phyloP scores from a whole-genome alignment of 2,888 invertebrate species.

The Dorcus hopei region DNA sequence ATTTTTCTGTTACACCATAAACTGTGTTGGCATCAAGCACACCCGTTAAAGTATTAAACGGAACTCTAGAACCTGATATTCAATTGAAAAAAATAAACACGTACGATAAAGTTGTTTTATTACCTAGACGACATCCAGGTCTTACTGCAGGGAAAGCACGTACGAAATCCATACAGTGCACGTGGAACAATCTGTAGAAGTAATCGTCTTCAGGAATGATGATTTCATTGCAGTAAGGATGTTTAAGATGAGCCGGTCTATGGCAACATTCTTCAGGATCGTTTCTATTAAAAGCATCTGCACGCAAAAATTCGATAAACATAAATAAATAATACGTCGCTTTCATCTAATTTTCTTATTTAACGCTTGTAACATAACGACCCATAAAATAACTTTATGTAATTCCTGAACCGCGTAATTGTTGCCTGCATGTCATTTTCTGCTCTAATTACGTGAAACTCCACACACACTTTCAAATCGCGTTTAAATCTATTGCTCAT shows the following conservation, averaged over 20 bases:
- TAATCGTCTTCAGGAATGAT: conserved; percentile 85
- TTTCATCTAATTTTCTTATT: background rate
- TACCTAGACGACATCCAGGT: conserved; percentile 82
- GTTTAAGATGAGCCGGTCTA: conserved; percentile 75
- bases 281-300: conserved; percentile 81
- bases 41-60: conserved; percentile 83
- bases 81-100: background rate
- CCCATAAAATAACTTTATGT: background rate
- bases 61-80: conserved; percentile 70
- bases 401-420: too few species aligned
- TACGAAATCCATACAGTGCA: conserved; percentile 87
- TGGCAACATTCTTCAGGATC: conserved; percentile 90
- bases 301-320: background rate
- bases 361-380: background rate
- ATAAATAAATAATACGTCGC: background rate
- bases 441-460: too few species aligned
- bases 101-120: background rate
- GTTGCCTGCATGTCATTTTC: too few species aligned
- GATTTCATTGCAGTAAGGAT: conserved; percentile 90
- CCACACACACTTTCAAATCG: too few species aligned
- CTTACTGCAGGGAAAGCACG: conserved; percentile 83
- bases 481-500: too few species aligned
- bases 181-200: conserved; percentile 80
- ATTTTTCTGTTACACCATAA: conserved; percentile 81
- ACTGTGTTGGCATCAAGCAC: conserved; percentile 87